Percentiles rank a stretch among this genome's conserved stretches.
phyloP scores from a whole-genome alignment of 1,140 invertebrate species.

The Chironomus tepperi region DNA sequence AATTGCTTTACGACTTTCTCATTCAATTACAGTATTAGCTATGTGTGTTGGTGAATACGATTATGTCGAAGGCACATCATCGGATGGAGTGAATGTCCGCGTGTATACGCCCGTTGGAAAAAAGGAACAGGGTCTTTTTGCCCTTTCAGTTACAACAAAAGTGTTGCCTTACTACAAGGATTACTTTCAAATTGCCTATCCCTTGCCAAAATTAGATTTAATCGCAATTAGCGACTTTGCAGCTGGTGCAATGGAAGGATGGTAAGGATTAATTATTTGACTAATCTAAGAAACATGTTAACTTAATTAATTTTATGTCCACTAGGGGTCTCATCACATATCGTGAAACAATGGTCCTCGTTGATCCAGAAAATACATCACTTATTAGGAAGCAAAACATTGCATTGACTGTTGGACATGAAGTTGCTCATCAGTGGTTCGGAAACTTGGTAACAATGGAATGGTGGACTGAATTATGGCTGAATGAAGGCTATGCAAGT shows the following conservation, averaged over 20 bases:
- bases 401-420: conserved; percentile 78
- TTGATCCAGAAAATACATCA: conserved; percentile 77
- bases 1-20: no score
- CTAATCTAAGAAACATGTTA: no score
- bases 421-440: conserved; percentile 86
- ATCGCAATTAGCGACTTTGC: conserved; percentile 92
- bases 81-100: conserved; percentile 74
- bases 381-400: conserved; percentile 76
- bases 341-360: conserved; percentile 72
- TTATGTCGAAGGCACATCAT: conserved; percentile 72
- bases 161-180: conserved; percentile 87
- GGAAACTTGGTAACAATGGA: conserved; percentile 67
- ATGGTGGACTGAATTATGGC: conserved; percentile 76
- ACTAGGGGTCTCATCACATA: conserved; percentile 43
- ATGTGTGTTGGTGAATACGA: conserved; percentile 91
- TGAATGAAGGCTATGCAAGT: conserved; percentile 89
- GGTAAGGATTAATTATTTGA: conserved; percentile 74
- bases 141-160: conserved; percentile 75
- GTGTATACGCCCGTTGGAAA: conserved; percentile 91
- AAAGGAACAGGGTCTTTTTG: conserved; percentile 85
- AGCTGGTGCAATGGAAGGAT: conserved; percentile 93
- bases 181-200: conserved; percentile 92
- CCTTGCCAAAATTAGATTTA: conserved; percentile 90
- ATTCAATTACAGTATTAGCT: conserved; percentile 55
- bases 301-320: not conserved